phyloP scores from a whole-genome alignment of 1,140 invertebrate species.

The Heliconius congener region DNA sequence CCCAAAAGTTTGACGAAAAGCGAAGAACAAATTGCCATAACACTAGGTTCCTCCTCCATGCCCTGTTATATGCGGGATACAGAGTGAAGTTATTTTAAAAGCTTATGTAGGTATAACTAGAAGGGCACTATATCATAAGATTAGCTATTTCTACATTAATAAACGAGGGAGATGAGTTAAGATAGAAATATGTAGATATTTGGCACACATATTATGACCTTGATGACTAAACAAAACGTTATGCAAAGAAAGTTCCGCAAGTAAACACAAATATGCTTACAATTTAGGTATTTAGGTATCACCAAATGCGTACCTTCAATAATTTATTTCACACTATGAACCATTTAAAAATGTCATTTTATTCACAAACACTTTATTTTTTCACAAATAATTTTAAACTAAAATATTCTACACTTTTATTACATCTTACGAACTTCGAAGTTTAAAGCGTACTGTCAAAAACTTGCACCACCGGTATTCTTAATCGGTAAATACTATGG shows the following conservation, averaged over 20 bases:
- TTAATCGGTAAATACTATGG: background rate
- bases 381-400: constrained; percentile 32
- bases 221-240: constrained; percentile 56
- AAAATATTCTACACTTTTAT: constrained; percentile 54
- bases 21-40: background rate
- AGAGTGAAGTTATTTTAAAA: no score
- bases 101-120: no score
- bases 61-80: no score
- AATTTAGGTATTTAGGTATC: constrained; percentile 26
- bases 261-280: constrained; percentile 49
- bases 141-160: background rate
- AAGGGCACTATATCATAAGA: no score
- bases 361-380: constrained; percentile 25
- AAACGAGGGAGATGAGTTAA: no score
- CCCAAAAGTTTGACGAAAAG: background rate
- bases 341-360: constrained; percentile 27
- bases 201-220: constrained; percentile 48
- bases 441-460: constrained; percentile 75
- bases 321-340: constrained; percentile 31
- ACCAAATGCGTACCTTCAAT: constrained; percentile 48
- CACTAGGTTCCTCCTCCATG: background rate
- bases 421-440: constrained; percentile 42
- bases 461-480: constrained; percentile 72
- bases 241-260: constrained; percentile 57
- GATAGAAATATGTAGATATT: background rate